These are phyloP conservation scores for Apis cerana DNA, from an alignment of 1,140 invertebrate species.

Conservation along the genomic window DNA sequence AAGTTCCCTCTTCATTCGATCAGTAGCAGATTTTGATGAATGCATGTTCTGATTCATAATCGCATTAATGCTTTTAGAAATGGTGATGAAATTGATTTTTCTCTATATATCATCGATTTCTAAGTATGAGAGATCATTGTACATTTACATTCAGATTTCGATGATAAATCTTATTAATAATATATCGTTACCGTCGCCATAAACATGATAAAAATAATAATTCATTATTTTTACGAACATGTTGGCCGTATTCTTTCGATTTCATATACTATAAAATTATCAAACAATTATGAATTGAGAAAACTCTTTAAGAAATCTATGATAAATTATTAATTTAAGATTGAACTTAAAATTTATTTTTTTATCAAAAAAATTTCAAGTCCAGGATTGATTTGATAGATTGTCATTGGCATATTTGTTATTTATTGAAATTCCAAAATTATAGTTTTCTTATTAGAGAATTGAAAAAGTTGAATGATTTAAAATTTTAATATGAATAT, in stretches of 20 bases:
- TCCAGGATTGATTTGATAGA: too few species aligned
- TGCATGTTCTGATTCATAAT: neutral
- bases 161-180: slow-evolving; percentile 44
- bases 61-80: slow-evolving; percentile 1
- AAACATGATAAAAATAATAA: slow-evolving; percentile 51
- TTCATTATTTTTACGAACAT: slow-evolving; percentile 24
- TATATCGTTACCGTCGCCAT: slow-evolving; percentile 11
- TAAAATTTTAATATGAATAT: too few species aligned
- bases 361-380: too few species aligned
- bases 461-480: too few species aligned
- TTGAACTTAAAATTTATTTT: too few species aligned
- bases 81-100: slow-evolving; percentile 27
- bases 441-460: too few species aligned
- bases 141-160: slow-evolving; percentile 24
- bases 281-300: neutral
- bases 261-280: neutral
- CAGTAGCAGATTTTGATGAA: neutral
- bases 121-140: slow-evolving; percentile 9
- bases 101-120: slow-evolving; percentile 14
- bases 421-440: too few species aligned
- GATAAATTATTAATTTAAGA: neutral
- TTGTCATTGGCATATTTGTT: too few species aligned
- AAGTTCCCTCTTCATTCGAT: neutral
- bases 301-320: neutral
- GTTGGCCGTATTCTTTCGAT: slow-evolving; percentile 26